Conservation (phyloP, 1,140 invertebrate species). For the Zaprionus taronus region DNA sequence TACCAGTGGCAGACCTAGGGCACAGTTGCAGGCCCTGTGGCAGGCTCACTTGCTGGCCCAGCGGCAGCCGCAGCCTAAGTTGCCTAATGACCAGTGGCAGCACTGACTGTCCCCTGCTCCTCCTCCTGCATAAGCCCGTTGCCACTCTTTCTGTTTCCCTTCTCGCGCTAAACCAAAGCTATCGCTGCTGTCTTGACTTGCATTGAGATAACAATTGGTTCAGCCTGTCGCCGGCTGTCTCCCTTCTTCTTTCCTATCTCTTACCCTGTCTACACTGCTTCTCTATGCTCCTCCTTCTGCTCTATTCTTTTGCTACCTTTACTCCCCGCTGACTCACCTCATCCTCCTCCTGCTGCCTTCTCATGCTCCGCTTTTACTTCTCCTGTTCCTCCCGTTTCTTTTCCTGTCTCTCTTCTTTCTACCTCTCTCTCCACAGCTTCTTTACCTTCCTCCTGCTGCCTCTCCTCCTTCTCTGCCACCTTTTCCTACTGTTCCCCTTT, state of each 20-base stretch:
- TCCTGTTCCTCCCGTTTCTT: too few relatives aligned
- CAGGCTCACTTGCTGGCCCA: constrained; percentile 1
- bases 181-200: constrained; percentile 14
- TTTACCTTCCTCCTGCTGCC: too few relatives aligned
- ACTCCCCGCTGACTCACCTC: too few relatives aligned
- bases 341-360: too few relatives aligned
- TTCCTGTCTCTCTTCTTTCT: too few relatives aligned
- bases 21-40: constrained; percentile 1
- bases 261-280: background rate
- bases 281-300: background rate
- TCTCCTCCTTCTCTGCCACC: too few relatives aligned
- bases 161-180: background rate
- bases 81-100: constrained; percentile 66
- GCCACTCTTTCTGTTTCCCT: background rate
- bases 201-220: constrained; percentile 49
- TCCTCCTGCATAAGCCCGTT: background rate
- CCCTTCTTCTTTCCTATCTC: too few relatives aligned
- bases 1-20: background rate
- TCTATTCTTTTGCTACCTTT: background rate
- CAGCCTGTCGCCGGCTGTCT: background rate
- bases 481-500: too few relatives aligned
- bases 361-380: too few relatives aligned
- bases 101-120: background rate
- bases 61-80: constrained; percentile 43
- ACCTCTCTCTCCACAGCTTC: too few relatives aligned